Evolutionary conservation across 2,113 vertebrate genomes (phyloP).

Genomic region (Agelaius tricolor): DNA sequence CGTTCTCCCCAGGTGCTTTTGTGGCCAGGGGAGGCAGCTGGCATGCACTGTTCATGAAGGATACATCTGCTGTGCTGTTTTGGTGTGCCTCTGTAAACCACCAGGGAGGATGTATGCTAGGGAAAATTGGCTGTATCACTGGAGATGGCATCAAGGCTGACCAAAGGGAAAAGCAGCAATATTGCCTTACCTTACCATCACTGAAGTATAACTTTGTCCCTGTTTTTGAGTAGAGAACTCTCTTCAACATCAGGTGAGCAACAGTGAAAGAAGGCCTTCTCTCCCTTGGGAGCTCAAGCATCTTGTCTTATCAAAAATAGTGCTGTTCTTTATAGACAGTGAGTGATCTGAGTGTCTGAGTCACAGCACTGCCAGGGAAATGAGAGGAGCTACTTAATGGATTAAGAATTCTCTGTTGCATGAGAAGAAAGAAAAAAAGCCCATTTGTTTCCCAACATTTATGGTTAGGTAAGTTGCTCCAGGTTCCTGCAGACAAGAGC

Average conservation of each 20-base stretch:
- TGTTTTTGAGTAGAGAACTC: not conserved
- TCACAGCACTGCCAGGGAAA: not conserved
- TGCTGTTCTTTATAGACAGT: not conserved
- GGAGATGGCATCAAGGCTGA: not conserved
- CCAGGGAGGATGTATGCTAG: not conserved
- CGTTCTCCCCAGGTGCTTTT: not conserved
- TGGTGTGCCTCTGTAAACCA: fast-evolving
- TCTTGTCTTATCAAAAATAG: not conserved
- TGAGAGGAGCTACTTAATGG: not conserved
- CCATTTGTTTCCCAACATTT: not conserved
- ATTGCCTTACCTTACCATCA: not conserved
- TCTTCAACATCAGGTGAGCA: not conserved
- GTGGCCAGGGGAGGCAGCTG: not conserved
- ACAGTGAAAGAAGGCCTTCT: not conserved
- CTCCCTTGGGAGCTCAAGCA: not conserved
- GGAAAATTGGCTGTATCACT: not conserved
- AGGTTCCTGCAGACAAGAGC: not conserved
- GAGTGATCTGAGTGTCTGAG: not conserved
- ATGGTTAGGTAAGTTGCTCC: not conserved
- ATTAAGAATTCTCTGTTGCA: not conserved
- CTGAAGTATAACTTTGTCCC: not conserved
- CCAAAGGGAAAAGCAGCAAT: not conserved
- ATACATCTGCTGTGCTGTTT: not conserved
- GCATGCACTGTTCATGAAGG: not conserved
- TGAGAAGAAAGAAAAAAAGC: not conserved